Evolutionary conservation across 2,888 invertebrate species (phyloP), one percentile per base, ranked within the genome.

Genomic region (Chouioia cunea): DNA sequence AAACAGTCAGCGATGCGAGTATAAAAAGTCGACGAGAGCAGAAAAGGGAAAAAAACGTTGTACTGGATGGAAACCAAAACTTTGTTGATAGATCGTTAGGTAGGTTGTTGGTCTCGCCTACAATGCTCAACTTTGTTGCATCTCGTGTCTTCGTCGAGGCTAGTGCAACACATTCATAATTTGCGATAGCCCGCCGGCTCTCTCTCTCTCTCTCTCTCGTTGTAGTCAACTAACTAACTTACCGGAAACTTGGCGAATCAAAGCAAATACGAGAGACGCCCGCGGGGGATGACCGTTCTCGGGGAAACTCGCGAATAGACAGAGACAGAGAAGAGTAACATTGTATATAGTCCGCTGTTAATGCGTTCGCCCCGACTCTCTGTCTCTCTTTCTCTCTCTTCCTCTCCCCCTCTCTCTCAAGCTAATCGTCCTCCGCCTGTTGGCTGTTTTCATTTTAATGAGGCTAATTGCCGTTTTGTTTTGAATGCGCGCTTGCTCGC

Each of bases 211-310:
- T 65, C 65, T 71, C 70, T 69, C 58, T 59, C 70, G 69, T 65
- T 70, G 65, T 66, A 64, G 46, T 66, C 64, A 65, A n/a, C 47
- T 83, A 83, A 83, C 83, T 82, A 83, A 84, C 83, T 84, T 84
- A 80, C 78, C 79, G 81, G 80, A 81, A 85, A 84, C 83, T 84
- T 83, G 76, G 74, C 75, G 80, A 85, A 84, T 85, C 84, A 84
- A 85, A 84, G 85, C 81, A 85, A 84, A 83, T 82, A 73, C 71
- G 65, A 60, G 57, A 64, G 67, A 76, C 72, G 72, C 73, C 62
- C 60, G 67, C 65, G 66, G 71, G 71, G 65, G 50, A 60, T 69
- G 69, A 62, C 72, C 62, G 44, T 54, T 48, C 3, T 14, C 6
- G 27, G 36, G 36, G 69, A 64, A 69, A 64, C 47, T 58, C 69